Percentiles rank a stretch among this genome's conserved stretches.
Conservation (phyloP, 2,797 vertebrate species). For the Sebastes hubbsi region DNA sequence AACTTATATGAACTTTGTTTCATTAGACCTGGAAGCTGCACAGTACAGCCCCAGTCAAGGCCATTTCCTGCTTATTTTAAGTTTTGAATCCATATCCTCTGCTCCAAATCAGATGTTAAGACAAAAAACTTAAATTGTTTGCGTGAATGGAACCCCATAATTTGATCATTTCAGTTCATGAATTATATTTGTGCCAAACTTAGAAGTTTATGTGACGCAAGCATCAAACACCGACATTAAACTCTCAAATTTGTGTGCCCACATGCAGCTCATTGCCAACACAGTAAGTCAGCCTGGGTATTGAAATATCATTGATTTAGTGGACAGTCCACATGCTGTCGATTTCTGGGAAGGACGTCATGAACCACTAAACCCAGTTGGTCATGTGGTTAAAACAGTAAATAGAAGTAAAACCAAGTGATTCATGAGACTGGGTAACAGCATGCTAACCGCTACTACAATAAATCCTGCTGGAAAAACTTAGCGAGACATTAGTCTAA, state of each 20-base stretch:
- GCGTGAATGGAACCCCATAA: background rate
- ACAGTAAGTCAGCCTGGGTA: background rate
- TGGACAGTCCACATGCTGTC: background rate
- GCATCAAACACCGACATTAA: background rate
- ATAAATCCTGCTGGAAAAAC: conserved; percentile 1
- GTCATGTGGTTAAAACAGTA: conserved; percentile 29
- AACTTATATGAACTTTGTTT: too few species aligned
- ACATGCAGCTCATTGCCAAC: background rate
- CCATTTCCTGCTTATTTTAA: conserved; percentile 9
- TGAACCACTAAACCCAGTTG: background rate
- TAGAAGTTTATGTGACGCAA: background rate
- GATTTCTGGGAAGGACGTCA: background rate
- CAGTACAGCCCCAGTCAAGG: background rate
- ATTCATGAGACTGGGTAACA: conserved; percentile 4
- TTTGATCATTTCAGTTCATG: background rate
- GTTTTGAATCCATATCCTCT: background rate
- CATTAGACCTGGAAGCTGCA: background rate
- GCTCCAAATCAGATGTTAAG: background rate
- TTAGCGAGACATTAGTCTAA: background rate
- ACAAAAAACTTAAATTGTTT: background rate
- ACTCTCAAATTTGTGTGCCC: background rate
- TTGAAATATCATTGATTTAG: background rate
- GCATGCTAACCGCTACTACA: background rate
- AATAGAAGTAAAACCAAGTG: conserved; percentile 34
- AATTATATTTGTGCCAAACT: background rate